Evolutionary conservation across 2,113 vertebrate genomes (phyloP).

Genomic region (Chionodraco myersi): DNA sequence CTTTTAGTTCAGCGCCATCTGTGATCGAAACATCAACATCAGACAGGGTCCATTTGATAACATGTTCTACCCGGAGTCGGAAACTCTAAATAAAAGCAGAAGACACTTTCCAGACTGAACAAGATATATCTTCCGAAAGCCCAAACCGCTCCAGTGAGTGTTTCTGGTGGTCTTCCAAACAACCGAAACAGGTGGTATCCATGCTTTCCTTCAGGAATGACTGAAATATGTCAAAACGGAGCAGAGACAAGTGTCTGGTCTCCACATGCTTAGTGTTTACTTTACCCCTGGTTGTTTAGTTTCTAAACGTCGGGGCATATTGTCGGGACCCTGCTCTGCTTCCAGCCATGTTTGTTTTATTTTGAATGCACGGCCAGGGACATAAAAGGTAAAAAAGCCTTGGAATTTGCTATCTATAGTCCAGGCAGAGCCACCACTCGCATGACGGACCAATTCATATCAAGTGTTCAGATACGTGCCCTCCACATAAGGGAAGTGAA

Average conservation of each 20-base stretch:
- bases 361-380: conserved; percentile 77
- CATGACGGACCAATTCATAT: conserved; percentile 76
- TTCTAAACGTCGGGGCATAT: conserved; percentile 63
- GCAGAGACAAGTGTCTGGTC: conserved; percentile 64
- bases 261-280: conserved; percentile 74
- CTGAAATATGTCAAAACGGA: conserved; percentile 20
- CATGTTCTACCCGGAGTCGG: neutral
- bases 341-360: conserved; percentile 76
- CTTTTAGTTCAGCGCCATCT: too few species aligned
- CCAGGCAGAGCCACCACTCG: conserved; percentile 66
- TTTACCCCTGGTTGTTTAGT: conserved; percentile 71
- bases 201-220: neutral
- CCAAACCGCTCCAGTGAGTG: neutral
- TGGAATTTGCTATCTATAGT: conserved; percentile 82
- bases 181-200: neutral
- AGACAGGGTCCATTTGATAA: too few species aligned
- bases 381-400: conserved; percentile 79
- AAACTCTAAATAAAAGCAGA: neutral
- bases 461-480: conserved; percentile 71
- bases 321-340: conserved; percentile 54
- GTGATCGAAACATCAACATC: too few species aligned
- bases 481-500: conserved; percentile 66
- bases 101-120: neutral
- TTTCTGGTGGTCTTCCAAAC: conserved; percentile 4
- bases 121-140: neutral